Conservation (phyloP, 2,888 invertebrate species). For the Athetis lepigone region DNA sequence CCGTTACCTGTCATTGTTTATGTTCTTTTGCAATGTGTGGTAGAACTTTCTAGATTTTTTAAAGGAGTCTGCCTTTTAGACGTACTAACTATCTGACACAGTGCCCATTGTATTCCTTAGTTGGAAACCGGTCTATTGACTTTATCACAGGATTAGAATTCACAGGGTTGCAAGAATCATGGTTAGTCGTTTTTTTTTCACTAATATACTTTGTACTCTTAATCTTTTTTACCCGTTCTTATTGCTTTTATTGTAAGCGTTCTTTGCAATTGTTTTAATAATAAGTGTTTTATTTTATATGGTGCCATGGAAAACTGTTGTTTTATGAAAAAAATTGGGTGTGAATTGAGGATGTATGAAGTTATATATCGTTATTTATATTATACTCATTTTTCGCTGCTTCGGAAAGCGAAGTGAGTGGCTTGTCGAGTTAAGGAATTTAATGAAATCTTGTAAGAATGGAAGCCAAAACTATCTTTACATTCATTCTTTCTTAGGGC, state of each 20-base stretch:
- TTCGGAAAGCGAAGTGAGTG: neutral
- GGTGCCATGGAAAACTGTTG: conserved; percentile 63
- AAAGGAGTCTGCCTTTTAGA: conserved; percentile 5
- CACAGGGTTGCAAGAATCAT: conserved; percentile 85
- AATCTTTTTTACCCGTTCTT: conserved; percentile 56
- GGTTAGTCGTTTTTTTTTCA: conserved; percentile 63
- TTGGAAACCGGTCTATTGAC: conserved; percentile 76
- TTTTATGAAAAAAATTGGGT: conserved; percentile 19
- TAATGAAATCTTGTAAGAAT: neutral
- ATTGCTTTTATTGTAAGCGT: conserved; percentile 52
- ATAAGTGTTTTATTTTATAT: conserved; percentile 56
- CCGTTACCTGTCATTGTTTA: neutral
- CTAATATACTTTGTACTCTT: conserved; percentile 47
- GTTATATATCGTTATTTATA: conserved; percentile 3
- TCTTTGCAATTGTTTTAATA: conserved; percentile 46
- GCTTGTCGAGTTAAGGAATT: neutral
- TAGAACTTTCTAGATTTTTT: conserved; percentile 33
- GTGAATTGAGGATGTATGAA: conserved; percentile 5
- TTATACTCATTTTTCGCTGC: conserved; percentile 3
- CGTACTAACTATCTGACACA: conserved; percentile 47
- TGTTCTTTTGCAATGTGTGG: conserved; percentile 16
- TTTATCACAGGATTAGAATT: conserved; percentile 85
- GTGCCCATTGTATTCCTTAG: conserved; percentile 68
- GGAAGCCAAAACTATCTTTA: neutral
- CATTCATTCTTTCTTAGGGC: conserved; percentile 1